Conservation (phyloP, 2,797 vertebrate genomes). For the Sardinella longiceps region DNA sequence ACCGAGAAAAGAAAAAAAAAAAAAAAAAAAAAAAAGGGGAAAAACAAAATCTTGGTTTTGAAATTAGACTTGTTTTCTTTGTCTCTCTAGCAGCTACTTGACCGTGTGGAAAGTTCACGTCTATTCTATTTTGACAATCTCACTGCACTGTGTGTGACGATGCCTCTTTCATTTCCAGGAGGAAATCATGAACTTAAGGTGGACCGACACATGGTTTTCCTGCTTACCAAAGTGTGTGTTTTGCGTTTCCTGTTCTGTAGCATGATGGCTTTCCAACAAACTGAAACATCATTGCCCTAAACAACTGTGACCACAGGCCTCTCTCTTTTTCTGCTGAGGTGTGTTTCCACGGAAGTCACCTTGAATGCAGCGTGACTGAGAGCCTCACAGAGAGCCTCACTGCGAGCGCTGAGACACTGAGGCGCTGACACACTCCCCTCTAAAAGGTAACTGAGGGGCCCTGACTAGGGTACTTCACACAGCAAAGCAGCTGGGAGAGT, state of each 20-base stretch:
- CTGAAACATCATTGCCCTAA: background rate
- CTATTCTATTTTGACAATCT: background rate
- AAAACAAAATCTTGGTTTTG: background rate
- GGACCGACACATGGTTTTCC: too few species aligned
- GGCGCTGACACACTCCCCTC: background rate
- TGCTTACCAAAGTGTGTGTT: background rate
- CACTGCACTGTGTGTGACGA: background rate
- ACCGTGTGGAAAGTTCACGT: background rate
- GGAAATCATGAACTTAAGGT: background rate
- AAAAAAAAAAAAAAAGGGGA: too few species aligned
- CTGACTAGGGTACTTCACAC: background rate
- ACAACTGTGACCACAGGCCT: conserved; percentile 32
- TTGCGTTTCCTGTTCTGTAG: background rate
- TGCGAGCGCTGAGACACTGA: too few species aligned
- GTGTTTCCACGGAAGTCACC: conserved; percentile 50
- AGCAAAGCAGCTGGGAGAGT: background rate
- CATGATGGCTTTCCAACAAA: background rate
- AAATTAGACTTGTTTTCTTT: conserved; percentile 5
- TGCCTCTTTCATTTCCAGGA: background rate
- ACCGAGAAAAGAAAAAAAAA: background rate
- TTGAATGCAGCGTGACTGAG: background rate
- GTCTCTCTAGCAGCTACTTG: background rate
- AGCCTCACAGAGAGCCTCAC: background rate
- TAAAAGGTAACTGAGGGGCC: background rate
- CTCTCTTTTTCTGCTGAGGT: conserved; percentile 52